Percentiles rank a stretch among this genome's conserved stretches.
These are phyloP conservation scores for Strigamia maritima DNA, from an alignment of 2,888 invertebrate species.

Conservation along the genomic window DNA sequence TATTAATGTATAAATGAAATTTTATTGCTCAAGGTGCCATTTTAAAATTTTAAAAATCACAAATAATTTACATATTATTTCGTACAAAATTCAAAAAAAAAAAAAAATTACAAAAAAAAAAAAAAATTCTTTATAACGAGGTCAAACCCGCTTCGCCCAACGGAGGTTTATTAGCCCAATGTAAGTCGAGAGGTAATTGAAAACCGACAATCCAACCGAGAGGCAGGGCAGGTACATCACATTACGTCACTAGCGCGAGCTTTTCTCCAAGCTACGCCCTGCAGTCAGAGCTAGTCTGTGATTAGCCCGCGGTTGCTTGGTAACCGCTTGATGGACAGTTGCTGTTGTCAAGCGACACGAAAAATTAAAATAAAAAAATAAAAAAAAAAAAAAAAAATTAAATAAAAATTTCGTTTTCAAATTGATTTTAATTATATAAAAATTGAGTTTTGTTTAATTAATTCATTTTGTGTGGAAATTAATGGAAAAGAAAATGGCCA, in stretches of 20 bases:
- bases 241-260: not conserved
- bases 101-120: not conserved
- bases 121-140: not conserved
- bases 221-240: not conserved
- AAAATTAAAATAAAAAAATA: not conserved
- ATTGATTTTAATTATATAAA: too few species aligned
- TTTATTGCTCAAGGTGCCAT: not conserved
- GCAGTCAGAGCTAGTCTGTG: not conserved
- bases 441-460: too few species aligned
- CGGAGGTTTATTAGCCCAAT: not conserved
- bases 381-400: too few species aligned
- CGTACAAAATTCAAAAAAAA: not conserved
- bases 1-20: slow-evolving; percentile 15
- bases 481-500: too few species aligned
- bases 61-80: not conserved
- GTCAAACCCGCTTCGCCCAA: not conserved
- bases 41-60: not conserved
- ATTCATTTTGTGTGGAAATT: too few species aligned
- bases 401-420: too few species aligned
- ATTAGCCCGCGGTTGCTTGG: slow-evolving; percentile 11
- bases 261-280: slow-evolving; percentile 15
- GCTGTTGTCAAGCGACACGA: not conserved
- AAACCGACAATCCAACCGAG: slow-evolving; percentile 15
- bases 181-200: slow-evolving; percentile 15
- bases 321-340: not conserved